Base-by-base conservation (phyloP, 2,888 invertebrate species). In the Smittia aterrima region DNA sequence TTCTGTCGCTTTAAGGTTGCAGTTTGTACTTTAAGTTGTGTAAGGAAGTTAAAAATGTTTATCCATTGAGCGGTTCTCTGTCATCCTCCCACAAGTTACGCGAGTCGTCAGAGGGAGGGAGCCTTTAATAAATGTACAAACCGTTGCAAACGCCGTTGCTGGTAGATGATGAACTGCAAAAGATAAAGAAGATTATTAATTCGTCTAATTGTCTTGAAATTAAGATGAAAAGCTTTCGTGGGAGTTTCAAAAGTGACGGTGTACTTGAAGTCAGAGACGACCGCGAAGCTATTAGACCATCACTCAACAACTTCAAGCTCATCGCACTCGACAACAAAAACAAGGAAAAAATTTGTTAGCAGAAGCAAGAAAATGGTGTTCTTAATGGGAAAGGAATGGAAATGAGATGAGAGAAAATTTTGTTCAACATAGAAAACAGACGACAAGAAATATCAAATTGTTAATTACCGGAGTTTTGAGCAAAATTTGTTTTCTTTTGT, bases 111-210 rank as follows among this genome's bases (percentile, higher is more conserved):
- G 32, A 3, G 32, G 32, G 32, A 3, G 32, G 32, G 47, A 47
- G 11, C 1, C n/a, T 47, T 47, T 47, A 47, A 47, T 11, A 47
- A 47, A 41, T 68, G 24, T 68, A 24, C 47, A 68, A 68, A 41
- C 68, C 68, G 41, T 11, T 41, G 68, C 68, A 68, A 68, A 68
- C 25, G 38, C 68, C 68, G 68, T 68, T 68, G 40, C 11, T 58
- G 32, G 32, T 32, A 13, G 68, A 68, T 47, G 25, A 68, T 41
- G 68, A 68, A 68, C 68, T 68, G 47, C 40, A 66, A 9, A 20
- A 38, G 38, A 66, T 16, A 68, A 40, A 47, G 40, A 25, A n/a
- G 40, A 38, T 40, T 40, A 41, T 20, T 2, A 41, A 41, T 40
- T 7, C 40, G 16, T n/a, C 20, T 24, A 20, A 64, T 13, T 13